phyloP scores from a whole-genome alignment of 2,888 invertebrate species.

The Metalampra italica region DNA sequence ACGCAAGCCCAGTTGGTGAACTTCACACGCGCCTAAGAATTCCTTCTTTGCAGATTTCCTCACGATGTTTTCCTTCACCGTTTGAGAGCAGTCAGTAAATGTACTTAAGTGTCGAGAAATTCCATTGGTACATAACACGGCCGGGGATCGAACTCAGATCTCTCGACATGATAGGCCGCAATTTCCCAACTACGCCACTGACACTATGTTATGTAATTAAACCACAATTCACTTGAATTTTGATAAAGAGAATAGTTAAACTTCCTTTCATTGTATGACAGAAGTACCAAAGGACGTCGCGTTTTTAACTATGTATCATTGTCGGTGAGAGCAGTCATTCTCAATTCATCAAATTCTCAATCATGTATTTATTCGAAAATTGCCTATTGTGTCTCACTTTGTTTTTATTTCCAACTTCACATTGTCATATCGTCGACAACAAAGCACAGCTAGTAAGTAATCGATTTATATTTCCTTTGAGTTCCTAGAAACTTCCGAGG shows the following conservation, averaged over 20 bases:
- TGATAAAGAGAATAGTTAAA: constrained; percentile 5
- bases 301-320: not conserved
- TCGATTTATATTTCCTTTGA: not conserved
- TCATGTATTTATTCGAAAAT: not conserved
- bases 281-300: constrained; percentile 19
- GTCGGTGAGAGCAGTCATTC: not conserved
- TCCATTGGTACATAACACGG: too few species aligned
- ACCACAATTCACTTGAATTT: not conserved
- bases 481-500: too few species aligned
- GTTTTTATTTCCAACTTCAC: constrained; percentile 4
- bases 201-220: too few species aligned
- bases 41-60: too few species aligned
- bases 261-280: constrained; percentile 9
- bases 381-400: constrained; percentile 15
- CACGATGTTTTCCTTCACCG: too few species aligned
- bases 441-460: constrained; percentile 49
- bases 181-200: too few species aligned
- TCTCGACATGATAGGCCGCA: too few species aligned
- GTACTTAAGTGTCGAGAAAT: too few species aligned
- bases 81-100: too few species aligned
- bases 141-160: too few species aligned
- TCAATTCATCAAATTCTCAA: not conserved
- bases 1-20: too few species aligned
- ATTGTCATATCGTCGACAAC: constrained; percentile 48
- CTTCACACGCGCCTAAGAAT: too few species aligned